Evolutionary conservation across 2,888 invertebrate species (phyloP).

Genomic region (Smittia aterrima): DNA sequence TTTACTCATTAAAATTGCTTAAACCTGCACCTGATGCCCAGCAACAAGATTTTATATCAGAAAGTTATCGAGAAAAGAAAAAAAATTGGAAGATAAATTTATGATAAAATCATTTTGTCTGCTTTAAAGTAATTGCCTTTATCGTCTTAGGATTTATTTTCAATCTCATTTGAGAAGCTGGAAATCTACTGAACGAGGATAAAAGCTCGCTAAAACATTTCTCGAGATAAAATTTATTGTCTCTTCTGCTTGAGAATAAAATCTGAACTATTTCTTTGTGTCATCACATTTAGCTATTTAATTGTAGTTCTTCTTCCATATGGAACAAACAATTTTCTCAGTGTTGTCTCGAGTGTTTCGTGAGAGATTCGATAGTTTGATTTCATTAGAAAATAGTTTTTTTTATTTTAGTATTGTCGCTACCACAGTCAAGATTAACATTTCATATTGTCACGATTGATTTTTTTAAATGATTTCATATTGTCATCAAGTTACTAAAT

Average conservation of each 20-base stretch:
- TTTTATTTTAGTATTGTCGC: neutral
- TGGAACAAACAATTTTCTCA: too few species aligned
- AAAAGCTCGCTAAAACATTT: too few species aligned
- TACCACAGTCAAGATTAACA: slow-evolving; percentile 7
- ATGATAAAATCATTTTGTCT: neutral
- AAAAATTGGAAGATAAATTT: neutral
- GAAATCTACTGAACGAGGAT: too few species aligned
- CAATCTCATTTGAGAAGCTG: neutral
- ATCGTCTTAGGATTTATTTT: neutral
- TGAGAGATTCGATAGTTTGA: neutral
- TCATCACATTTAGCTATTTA: neutral
- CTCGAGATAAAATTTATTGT: neutral
- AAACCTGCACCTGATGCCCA: neutral
- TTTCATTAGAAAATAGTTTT: neutral
- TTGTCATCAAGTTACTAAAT: neutral
- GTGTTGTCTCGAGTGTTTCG: too few species aligned
- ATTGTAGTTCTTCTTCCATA: neutral
- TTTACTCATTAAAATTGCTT: neutral
- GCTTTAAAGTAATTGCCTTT: neutral
- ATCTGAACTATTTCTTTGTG: neutral
- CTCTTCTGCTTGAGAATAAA: neutral
- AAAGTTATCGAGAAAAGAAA: neutral
- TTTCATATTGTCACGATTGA: slow-evolving; percentile 3
- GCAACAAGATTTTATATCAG: too few species aligned
- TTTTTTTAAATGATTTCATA: neutral